phyloP scores from a whole-genome alignment of 2,113 vertebrate genomes.

The Climacteris rufus region DNA sequence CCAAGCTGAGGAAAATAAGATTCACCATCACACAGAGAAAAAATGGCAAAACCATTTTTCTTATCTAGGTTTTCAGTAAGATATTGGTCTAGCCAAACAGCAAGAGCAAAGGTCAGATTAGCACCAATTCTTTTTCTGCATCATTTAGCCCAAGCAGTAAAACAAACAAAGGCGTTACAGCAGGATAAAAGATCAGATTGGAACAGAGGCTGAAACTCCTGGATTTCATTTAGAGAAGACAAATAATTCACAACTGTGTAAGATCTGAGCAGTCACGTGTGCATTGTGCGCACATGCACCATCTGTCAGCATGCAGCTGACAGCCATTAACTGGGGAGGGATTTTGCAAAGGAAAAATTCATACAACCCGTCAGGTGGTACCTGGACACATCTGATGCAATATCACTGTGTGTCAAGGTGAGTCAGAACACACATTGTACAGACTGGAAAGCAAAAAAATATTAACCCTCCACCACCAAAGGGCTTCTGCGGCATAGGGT shows the following conservation, averaged over 20 bases:
- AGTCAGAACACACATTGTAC: background rate
- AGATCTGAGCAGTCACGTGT: background rate
- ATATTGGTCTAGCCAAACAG: background rate
- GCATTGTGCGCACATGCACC: rapidly evolving
- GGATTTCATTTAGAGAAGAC: slow-evolving; percentile 23
- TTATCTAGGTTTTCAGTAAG: slow-evolving; percentile 1
- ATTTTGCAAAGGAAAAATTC: background rate
- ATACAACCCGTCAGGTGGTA: background rate
- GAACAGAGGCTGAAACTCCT: background rate
- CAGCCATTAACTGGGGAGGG: background rate
- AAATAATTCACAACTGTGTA: slow-evolving; percentile 17
- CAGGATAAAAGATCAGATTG: background rate
- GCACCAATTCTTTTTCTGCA: background rate
- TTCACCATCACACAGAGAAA: background rate
- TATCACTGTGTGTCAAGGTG: background rate
- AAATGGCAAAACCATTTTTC: background rate
- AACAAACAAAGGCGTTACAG: background rate
- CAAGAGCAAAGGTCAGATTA: slow-evolving; percentile 29
- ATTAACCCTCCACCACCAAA: background rate
- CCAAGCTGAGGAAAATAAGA: background rate
- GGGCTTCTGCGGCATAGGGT: background rate
- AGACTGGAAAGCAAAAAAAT: background rate
- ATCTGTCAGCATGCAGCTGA: background rate
- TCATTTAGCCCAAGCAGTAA: background rate
- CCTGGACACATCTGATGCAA: background rate